A percentile compares a stretch with the other conserved stretches of the same genome.
Conservation (phyloP, 2,113 vertebrate genomes). For the Gnathonemus longibarbis region DNA sequence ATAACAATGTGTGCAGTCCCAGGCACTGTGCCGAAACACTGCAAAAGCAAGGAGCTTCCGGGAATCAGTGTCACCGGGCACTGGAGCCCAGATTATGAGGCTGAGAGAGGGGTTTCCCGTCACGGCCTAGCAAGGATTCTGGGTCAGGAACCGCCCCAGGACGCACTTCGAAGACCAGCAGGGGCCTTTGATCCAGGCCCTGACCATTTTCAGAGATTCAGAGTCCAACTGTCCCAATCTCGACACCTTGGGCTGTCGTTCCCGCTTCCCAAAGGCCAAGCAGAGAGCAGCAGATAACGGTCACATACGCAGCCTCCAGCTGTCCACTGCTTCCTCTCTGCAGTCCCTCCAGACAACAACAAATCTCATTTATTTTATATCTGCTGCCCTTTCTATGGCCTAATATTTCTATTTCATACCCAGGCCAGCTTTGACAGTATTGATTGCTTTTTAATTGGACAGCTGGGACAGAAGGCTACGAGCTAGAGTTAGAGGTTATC, state of each 20-base stretch:
- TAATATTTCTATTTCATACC: conserved; percentile 3
- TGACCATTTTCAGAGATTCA: neutral
- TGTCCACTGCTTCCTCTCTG: neutral
- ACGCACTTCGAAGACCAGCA: neutral
- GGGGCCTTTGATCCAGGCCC: neutral
- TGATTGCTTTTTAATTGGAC: conserved; percentile 12
- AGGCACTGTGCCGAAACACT: neutral
- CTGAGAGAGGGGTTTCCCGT: neutral
- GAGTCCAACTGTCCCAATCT: neutral
- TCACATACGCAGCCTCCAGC: neutral
- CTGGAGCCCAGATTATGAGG: neutral
- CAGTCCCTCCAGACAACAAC: neutral
- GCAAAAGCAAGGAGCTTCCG: neutral
- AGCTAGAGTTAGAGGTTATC: neutral
- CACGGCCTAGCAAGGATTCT: neutral
- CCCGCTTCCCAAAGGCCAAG: neutral
- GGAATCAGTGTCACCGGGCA: neutral
- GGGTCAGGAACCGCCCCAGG: neutral
- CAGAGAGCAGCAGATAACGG: neutral
- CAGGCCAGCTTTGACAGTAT: neutral
- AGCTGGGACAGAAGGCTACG: neutral
- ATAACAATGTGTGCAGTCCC: neutral
- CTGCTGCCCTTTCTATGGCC: neutral
- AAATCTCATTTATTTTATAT: conserved; percentile 2
- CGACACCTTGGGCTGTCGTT: neutral